Percentiles rank a stretch among this genome's conserved stretches.
phyloP scores from a whole-genome alignment of 2,113 vertebrate species.

The Cryptomyrus ogoouensis region DNA sequence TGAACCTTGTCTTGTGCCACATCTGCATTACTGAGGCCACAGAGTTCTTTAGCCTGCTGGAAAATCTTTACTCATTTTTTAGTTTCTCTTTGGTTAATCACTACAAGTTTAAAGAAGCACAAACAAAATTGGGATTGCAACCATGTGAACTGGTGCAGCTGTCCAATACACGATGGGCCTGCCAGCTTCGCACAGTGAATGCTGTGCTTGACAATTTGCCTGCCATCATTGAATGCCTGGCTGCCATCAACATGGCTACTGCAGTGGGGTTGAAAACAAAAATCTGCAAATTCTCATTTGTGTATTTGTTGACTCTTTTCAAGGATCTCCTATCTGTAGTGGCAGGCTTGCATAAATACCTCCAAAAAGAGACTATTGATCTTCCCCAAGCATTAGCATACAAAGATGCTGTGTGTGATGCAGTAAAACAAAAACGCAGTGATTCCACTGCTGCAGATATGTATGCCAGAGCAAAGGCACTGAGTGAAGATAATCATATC shows the following conservation, averaged over 20 bases:
- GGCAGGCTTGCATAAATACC: background rate
- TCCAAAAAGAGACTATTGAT: slow-evolving; percentile 11
- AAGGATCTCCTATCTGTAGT: background rate
- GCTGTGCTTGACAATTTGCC: background rate
- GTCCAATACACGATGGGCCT: background rate
- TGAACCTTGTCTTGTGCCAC: slow-evolving; percentile 18
- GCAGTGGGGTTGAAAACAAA: background rate
- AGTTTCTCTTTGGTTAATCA: no score
- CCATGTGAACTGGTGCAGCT: no score
- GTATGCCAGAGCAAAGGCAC: background rate
- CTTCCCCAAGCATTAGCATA: background rate
- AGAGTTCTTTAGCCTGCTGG: background rate
- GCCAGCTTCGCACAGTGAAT: background rate
- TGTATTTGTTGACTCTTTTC: slow-evolving; percentile 9
- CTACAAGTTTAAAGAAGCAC: no score
- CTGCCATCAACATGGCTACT: background rate
- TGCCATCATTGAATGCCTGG: slow-evolving; percentile 6
- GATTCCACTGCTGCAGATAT: background rate
- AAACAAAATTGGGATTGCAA: no score
- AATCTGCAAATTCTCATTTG: background rate
- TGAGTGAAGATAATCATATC: slow-evolving; percentile 12
- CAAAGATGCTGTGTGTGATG: background rate
- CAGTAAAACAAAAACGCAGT: background rate
- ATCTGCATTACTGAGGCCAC: slow-evolving; percentile 15
- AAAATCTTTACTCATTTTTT: no score